Percentiles rank a stretch among this genome's conserved stretches.
Evolutionary conservation across 2,888 invertebrate genomes (phyloP).

Genomic region (Ephialtes manifestator): DNA sequence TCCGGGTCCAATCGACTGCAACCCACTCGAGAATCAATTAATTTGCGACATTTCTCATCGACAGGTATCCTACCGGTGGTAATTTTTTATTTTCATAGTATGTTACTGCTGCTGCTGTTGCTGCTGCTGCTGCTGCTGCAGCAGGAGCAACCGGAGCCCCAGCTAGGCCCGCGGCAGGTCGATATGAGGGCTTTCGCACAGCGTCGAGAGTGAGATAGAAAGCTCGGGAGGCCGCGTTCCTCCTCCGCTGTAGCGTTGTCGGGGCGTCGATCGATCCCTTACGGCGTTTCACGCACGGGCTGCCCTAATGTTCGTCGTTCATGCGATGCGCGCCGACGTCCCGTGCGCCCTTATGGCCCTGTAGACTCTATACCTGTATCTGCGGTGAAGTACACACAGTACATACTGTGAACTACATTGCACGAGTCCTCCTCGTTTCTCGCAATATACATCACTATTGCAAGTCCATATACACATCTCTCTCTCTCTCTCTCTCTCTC

Average conservation of each 20-base stretch:
- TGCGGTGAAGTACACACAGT: not conserved
- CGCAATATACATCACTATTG: constrained; percentile 39
- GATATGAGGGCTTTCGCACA: constrained; percentile 41
- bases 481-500: no score
- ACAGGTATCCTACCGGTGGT: constrained; percentile 14
- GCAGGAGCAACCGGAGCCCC: constrained; percentile 31
- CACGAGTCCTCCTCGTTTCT: constrained; percentile 36
- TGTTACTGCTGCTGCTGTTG: constrained; percentile 29
- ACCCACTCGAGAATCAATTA: constrained; percentile 43
- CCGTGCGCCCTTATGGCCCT: constrained; percentile 56
- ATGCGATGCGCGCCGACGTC: constrained; percentile 69
- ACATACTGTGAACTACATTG: constrained; percentile 34
- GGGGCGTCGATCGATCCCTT: constrained; percentile 70
- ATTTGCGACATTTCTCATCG: constrained; percentile 59
- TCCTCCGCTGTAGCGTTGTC: constrained; percentile 40
- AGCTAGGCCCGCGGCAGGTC: constrained; percentile 49
- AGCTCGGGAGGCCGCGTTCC: constrained; percentile 25
- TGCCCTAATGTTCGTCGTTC: constrained; percentile 73
- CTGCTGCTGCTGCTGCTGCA: constrained; percentile 27
- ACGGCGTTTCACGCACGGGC: constrained; percentile 70
- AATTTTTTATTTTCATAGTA: constrained; percentile 65
- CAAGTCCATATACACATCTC: constrained; percentile 35
- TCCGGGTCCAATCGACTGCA: constrained; percentile 9
- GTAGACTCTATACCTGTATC: constrained; percentile 37
- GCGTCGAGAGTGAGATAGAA: constrained; percentile 48